These are phyloP conservation scores for Crepidodera aurea DNA, from an alignment of 2,888 invertebrate species.

Conservation along the genomic window DNA sequence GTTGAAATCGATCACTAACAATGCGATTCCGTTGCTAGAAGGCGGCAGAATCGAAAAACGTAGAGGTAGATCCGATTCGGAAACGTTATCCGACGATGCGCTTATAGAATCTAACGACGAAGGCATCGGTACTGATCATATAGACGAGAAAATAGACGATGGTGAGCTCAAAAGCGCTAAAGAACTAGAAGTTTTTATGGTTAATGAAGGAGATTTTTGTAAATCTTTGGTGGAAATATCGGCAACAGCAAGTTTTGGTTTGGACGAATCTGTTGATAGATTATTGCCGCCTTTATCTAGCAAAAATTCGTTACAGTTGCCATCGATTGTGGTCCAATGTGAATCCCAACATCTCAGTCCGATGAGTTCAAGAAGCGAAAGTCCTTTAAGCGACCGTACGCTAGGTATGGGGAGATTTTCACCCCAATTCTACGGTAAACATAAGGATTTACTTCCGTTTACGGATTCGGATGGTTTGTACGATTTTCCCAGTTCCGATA, in stretches of 20 bases:
- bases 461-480: conserved; percentile 83
- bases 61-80: conserved; percentile 75
- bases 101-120: conserved; percentile 78
- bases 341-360: conserved; percentile 68
- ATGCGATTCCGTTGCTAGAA: conserved; percentile 38
- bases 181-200: conserved; percentile 65
- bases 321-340: conserved; percentile 68
- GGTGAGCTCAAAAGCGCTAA: conserved; percentile 74
- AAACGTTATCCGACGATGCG: conserved; percentile 77
- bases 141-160: conserved; percentile 75
- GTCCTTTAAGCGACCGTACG: conserved; percentile 78
- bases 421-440: conserved; percentile 75
- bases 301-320: conserved; percentile 66
- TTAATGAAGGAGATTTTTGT: conserved; percentile 57
- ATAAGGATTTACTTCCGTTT: conserved; percentile 70
- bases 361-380: conserved; percentile 81
- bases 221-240: conserved; percentile 63
- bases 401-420: conserved; percentile 72
- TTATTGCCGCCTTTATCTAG: conserved; percentile 47
- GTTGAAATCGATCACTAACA: conserved; percentile 65
- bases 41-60: conserved; percentile 62
- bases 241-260: conserved; percentile 63
- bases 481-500: conserved; percentile 81
- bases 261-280: conserved; percentile 65
- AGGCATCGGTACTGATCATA: conserved; percentile 78